Evolutionary conservation across 2,888 invertebrate genomes (phyloP).

Genomic region (Ophion obscuratus): DNA sequence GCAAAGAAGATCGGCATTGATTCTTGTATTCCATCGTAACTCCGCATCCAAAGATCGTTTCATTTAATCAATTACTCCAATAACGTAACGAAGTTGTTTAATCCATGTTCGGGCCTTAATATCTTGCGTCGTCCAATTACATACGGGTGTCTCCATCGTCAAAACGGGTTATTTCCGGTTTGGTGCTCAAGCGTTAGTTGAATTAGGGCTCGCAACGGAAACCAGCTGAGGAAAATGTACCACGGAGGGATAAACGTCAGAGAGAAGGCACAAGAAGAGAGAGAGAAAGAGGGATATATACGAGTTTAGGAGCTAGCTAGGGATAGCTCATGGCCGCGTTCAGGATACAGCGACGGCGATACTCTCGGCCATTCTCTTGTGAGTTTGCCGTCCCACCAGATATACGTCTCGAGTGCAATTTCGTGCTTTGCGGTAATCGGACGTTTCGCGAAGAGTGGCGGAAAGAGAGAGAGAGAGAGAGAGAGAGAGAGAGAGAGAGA

Average conservation of each 20-base stretch:
- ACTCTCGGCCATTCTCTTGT: slow-evolving; percentile 64
- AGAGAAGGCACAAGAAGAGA: not conserved
- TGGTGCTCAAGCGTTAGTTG: slow-evolving; percentile 57
- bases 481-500: slow-evolving; percentile 6
- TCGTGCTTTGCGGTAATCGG: slow-evolving; percentile 71
- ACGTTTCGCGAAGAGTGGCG: slow-evolving; percentile 62
- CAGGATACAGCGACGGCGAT: slow-evolving; percentile 49
- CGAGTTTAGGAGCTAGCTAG: slow-evolving; percentile 22
- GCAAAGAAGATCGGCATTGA: not conserved
- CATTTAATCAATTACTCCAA: not conserved
- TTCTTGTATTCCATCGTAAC: not conserved
- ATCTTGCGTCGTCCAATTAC: slow-evolving; percentile 24
- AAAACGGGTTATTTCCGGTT: slow-evolving; percentile 56
- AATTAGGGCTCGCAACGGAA: slow-evolving; percentile 43
- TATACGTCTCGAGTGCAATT: slow-evolving; percentile 70
- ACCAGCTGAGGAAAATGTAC: slow-evolving; percentile 23
- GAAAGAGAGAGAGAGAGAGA: slow-evolving; percentile 12
- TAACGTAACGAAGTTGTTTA: slow-evolving; percentile 24
- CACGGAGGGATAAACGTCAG: slow-evolving; percentile 30
- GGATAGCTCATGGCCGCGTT: slow-evolving; percentile 30
- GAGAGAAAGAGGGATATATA: slow-evolving; percentile 18
- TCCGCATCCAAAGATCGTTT: not conserved
- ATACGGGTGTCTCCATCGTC: slow-evolving; percentile 31
- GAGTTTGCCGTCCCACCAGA: slow-evolving; percentile 63
- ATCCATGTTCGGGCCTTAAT: not conserved